A percentile compares a stretch with the other conserved stretches of the same genome.
phyloP scores from a whole-genome alignment of 2,113 vertebrate genomes.

The Seriola rivoliana region DNA sequence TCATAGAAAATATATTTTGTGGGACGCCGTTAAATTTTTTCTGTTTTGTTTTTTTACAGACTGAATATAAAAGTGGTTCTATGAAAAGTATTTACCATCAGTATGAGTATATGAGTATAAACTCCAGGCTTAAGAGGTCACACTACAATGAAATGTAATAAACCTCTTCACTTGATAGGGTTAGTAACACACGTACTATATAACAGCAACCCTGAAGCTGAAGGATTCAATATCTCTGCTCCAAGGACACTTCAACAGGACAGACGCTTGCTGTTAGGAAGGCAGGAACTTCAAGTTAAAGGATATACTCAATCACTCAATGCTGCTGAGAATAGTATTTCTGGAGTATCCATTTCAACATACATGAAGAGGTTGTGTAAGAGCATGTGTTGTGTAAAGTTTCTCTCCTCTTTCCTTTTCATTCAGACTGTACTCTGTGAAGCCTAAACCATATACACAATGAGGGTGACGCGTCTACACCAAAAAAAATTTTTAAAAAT shows the following conservation, averaged over 20 bases:
- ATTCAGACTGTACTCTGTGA: not conserved
- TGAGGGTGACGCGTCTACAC: not conserved
- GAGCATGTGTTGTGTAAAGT: not conserved
- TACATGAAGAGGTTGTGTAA: not conserved
- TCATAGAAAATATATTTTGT: not conserved
- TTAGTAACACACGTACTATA: not conserved
- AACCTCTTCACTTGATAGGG: not conserved
- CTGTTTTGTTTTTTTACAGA: not conserved
- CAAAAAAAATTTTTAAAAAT: not conserved
- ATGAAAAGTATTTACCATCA: not conserved
- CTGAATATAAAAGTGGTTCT: not conserved
- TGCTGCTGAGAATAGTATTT: not conserved
- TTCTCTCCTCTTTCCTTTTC: conserved; percentile 15
- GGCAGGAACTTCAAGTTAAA: not conserved
- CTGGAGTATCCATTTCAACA: not conserved
- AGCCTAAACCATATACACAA: not conserved
- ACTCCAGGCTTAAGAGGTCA: not conserved
- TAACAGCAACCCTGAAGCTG: conserved; percentile 12
- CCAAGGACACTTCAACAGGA: not conserved
- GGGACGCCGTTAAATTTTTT: not conserved
- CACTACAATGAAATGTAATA: not conserved
- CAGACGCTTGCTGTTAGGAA: not conserved
- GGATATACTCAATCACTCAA: not conserved
- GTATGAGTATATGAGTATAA: not conserved
- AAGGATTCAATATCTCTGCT: not conserved